A percentile compares a stretch with the other conserved stretches of the same genome.
phyloP scores from a whole-genome alignment of 2,888 invertebrate genomes.

The Ormyrus labotus region DNA sequence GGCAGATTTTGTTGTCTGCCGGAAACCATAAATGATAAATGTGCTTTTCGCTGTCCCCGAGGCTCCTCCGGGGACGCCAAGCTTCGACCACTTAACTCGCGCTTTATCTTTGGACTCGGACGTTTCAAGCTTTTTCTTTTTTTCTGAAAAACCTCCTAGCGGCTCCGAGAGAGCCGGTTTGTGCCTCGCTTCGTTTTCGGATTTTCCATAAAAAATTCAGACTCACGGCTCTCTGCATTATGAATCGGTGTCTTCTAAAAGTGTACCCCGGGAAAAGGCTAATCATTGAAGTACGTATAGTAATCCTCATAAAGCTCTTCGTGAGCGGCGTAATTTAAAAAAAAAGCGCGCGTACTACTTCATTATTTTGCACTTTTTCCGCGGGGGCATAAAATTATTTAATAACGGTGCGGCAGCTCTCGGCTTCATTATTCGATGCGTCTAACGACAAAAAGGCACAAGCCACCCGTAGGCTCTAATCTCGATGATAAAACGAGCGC shows the following conservation, averaged over 20 bases:
- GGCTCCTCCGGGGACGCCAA: conserved; percentile 49
- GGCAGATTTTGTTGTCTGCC: conserved; percentile 68
- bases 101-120: conserved; percentile 56
- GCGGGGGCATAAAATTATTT: no score
- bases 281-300: no score
- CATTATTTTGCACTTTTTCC: no score
- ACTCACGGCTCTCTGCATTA: conserved; percentile 7
- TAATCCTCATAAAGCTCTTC: no score
- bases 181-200: conserved; percentile 40
- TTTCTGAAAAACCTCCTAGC: conserved; percentile 18
- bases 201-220: conserved; percentile 41
- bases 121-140: conserved; percentile 53
- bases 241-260: neutral
- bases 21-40: conserved; percentile 68
- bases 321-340: no score
- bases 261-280: no score
- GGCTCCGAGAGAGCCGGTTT: neutral
- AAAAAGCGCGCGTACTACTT: no score
- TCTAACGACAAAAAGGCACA: no score
- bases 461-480: no score
- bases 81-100: conserved; percentile 58
- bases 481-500: no score
- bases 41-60: conserved; percentile 64
- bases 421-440: neutral
- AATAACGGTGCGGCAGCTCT: neutral